These are phyloP conservation scores for Bagarius yarrelli DNA, from an alignment of 2,113 vertebrate genomes.

Conservation along the genomic window DNA sequence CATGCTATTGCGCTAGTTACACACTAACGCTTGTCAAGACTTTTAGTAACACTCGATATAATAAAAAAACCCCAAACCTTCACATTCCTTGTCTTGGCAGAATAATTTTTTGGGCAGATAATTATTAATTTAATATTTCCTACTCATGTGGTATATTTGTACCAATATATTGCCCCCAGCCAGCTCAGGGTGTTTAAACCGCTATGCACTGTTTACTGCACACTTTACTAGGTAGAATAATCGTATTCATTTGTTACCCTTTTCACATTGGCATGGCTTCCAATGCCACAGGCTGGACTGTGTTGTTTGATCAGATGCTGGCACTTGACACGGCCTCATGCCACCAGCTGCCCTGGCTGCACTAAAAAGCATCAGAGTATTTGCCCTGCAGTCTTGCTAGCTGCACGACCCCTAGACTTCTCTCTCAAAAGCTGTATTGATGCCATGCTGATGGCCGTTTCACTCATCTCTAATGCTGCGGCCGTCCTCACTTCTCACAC, in stretches of 20 bases:
- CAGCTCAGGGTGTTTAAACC: not conserved
- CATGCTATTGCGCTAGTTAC: not conserved
- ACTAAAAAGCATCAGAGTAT: slow-evolving; percentile 36
- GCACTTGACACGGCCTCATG: slow-evolving; percentile 36
- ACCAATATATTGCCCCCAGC: not conserved
- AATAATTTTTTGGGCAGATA: too few relatives aligned
- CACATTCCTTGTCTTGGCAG: not conserved
- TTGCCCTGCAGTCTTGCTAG: slow-evolving; percentile 12
- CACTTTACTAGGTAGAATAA: not conserved
- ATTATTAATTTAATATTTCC: not conserved
- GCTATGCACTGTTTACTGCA: not conserved
- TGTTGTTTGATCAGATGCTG: slow-evolving; percentile 48
- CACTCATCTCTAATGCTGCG: not conserved
- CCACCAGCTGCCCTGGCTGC: slow-evolving; percentile 42
- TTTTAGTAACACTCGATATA: not conserved
- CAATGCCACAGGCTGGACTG: slow-evolving; percentile 34
- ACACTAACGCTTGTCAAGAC: not conserved
- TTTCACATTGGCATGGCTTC: slow-evolving; percentile 27
- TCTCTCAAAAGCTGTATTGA: slow-evolving; percentile 44
- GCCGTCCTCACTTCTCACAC: not conserved
- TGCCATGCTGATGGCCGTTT: slow-evolving; percentile 8
- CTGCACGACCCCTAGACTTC: slow-evolving; percentile 14
- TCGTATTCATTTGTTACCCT: not conserved
- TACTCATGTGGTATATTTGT: not conserved
- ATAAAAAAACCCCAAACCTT: not conserved